These are phyloP conservation scores for Gymnosoma rotundatum DNA, from an alignment of 2,888 invertebrate genomes.

Conservation along the genomic window DNA sequence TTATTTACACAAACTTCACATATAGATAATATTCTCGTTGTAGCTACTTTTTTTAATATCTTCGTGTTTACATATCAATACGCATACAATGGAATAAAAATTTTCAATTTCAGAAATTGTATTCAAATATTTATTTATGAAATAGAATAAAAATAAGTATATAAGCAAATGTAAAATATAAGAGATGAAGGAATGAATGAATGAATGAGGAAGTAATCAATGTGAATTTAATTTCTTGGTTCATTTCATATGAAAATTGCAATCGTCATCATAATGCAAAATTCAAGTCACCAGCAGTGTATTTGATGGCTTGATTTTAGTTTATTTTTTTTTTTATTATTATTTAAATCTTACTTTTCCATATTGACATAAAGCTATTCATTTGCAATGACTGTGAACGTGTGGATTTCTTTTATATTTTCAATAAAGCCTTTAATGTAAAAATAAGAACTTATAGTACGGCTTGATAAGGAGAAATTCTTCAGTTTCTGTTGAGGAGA, in stretches of 20 bases:
- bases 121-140: conserved; percentile 65
- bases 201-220: conserved; percentile 32
- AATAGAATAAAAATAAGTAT: conserved; percentile 38
- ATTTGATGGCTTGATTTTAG: conserved; percentile 46
- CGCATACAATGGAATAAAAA: conserved; percentile 25
- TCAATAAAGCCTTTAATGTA: no score
- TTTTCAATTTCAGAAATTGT: conserved; percentile 55
- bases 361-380: no score
- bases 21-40: conserved; percentile 26
- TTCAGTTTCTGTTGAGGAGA: no score
- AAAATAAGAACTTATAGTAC: no score
- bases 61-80: conserved; percentile 55
- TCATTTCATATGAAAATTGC: conserved; percentile 73
- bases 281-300: conserved; percentile 44
- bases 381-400: no score
- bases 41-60: conserved; percentile 10
- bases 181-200: conserved; percentile 4
- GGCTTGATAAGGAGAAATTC: no score
- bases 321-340: neutral
- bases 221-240: conserved; percentile 72
- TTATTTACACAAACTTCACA: neutral
- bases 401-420: no score
- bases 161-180: neutral
- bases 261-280: conserved; percentile 60
- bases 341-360: no score